phyloP scores from a whole-genome alignment of 2,113 vertebrate genomes.

The Centropus bengalensis region DNA sequence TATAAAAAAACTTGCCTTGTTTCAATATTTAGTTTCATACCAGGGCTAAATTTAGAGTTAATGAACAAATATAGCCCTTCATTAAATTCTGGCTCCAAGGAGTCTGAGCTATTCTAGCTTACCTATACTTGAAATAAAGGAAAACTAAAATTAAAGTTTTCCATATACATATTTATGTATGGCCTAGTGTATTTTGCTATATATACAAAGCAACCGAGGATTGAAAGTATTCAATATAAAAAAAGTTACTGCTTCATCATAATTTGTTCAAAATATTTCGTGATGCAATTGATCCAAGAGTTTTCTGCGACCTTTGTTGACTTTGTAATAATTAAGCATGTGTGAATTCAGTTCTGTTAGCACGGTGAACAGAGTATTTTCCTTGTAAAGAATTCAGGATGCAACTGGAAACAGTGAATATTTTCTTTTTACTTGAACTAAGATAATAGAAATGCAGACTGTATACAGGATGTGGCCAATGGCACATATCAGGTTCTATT shows the following conservation, averaged over 20 bases:
- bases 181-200: not conserved
- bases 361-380: not conserved
- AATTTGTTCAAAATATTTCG: not conserved
- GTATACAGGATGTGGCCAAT: not conserved
- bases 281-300: not conserved
- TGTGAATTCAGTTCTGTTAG: not conserved
- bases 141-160: not conserved
- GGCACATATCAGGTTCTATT: not conserved
- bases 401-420: not conserved
- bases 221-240: not conserved
- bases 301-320: not conserved
- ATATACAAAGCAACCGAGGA: not conserved
- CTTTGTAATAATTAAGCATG: not conserved
- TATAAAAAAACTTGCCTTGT: not conserved
- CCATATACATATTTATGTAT: not conserved
- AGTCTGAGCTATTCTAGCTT: not conserved
- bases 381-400: not conserved
- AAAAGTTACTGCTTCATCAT: not conserved
- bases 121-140: not conserved
- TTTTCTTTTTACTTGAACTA: not conserved
- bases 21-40: slow-evolving; percentile 9
- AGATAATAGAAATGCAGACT: not conserved
- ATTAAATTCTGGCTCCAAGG: slow-evolving; percentile 12
- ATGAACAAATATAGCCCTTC: not conserved
- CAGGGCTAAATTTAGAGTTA: slow-evolving; percentile 31